phyloP scores from a whole-genome alignment of 2,797 vertebrate genomes.

The Argyrosomus regius region DNA sequence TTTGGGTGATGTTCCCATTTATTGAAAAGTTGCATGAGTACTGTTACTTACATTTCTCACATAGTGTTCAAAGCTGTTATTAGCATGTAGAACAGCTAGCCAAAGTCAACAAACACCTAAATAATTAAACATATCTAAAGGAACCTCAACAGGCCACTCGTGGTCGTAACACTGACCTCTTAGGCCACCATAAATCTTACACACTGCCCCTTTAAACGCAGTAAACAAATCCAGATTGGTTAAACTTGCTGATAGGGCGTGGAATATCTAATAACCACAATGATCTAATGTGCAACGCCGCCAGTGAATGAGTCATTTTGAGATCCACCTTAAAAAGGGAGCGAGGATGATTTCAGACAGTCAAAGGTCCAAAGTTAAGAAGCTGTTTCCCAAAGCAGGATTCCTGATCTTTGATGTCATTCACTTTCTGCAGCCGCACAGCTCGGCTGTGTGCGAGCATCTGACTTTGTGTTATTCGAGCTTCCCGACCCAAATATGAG shows the following conservation, averaged over 20 bases:
- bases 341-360: constrained; percentile 35
- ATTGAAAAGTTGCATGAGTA: too few species aligned
- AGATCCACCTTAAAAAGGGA: constrained; percentile 27
- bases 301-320: constrained; percentile 18
- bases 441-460: constrained; percentile 19
- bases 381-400: constrained; percentile 24
- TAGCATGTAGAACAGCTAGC: too few species aligned
- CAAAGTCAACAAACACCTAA: too few species aligned
- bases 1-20: too few species aligned
- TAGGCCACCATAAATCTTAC: too few species aligned
- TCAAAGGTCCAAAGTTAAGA: constrained; percentile 17
- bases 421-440: constrained; percentile 20
- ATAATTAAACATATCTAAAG: too few species aligned
- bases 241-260: constrained; percentile 11
- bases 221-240: constrained; percentile 39
- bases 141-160: too few species aligned
- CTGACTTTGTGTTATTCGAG: constrained; percentile 36
- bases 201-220: not conserved
- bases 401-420: constrained; percentile 53
- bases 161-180: too few species aligned
- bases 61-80: too few species aligned
- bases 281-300: constrained; percentile 16
- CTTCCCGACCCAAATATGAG: constrained; percentile 49
- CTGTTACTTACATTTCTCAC: too few species aligned
- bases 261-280: constrained; percentile 20